These are phyloP conservation scores for Apteryx mantelli DNA, from an alignment of 2,113 vertebrate genomes.

Conservation along the genomic window DNA sequence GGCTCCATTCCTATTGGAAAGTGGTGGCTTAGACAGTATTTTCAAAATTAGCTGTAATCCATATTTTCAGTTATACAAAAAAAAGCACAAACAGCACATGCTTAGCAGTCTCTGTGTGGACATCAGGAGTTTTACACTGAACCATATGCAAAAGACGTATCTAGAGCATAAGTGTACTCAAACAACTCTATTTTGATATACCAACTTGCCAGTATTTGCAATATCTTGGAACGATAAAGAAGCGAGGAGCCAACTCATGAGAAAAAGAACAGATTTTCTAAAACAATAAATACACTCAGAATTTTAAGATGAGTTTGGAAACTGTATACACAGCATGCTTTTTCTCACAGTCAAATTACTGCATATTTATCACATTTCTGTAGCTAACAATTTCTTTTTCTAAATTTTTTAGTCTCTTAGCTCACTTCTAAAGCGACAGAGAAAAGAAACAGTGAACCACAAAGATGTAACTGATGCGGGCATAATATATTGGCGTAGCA, in stretches of 20 bases:
- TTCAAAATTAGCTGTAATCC: background rate
- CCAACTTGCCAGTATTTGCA: background rate
- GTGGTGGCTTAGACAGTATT: rapidly evolving
- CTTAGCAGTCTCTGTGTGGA: background rate
- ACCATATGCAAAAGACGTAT: background rate
- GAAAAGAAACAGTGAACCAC: background rate
- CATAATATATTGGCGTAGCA: background rate
- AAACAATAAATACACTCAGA: background rate
- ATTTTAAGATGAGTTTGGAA: background rate
- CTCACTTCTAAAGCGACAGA: background rate
- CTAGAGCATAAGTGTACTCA: background rate
- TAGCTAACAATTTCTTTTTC: background rate
- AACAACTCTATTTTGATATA: background rate
- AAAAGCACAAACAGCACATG: background rate
- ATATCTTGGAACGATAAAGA: background rate
- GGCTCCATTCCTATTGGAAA: background rate
- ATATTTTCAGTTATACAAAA: background rate
- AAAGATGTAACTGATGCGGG: background rate
- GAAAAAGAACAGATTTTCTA: background rate
- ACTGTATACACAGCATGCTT: background rate
- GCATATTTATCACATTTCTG: background rate
- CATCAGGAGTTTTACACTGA: background rate
- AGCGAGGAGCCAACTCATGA: background rate
- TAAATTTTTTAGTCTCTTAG: background rate
- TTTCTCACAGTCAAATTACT: background rate